Conservation (phyloP, 2,113 vertebrate genomes). For the Pangasianodon gigas region DNA sequence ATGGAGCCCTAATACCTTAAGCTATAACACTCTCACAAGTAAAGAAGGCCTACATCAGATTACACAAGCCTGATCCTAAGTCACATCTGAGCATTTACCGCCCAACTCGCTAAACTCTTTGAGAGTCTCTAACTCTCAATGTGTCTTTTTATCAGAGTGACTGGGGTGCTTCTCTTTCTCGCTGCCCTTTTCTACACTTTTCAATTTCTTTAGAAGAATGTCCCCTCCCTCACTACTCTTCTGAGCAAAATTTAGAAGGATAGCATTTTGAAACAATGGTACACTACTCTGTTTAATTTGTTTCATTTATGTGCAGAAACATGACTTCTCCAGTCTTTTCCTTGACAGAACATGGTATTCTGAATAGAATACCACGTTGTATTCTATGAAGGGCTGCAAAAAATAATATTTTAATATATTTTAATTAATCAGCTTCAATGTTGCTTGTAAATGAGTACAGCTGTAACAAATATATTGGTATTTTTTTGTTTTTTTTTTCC, state of each 20-base stretch:
- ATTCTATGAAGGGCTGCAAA: neutral
- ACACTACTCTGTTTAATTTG: neutral
- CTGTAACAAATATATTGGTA: neutral
- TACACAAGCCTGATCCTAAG: conserved; percentile 37
- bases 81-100: conserved; percentile 36
- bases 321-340: neutral
- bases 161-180: conserved; percentile 5
- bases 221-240: neutral
- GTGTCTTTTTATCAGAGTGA: conserved; percentile 12
- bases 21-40: conserved; percentile 39
- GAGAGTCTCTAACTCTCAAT: conserved; percentile 17
- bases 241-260: conserved; percentile 18
- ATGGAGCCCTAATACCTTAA: conserved; percentile 52
- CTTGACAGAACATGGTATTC: no score
- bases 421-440: neutral
- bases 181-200: conserved; percentile 12
- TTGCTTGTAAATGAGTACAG: neutral
- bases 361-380: neutral
- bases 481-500: neutral
- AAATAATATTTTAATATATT: neutral
- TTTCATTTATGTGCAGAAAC: neutral
- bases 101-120: conserved; percentile 14
- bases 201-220: conserved; percentile 12
- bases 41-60: conserved; percentile 50
- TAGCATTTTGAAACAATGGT: conserved; percentile 1